Percentiles rank a stretch among this genome's conserved stretches.
phyloP scores from a whole-genome alignment of 2,113 vertebrate species.

The Cyanoramphus novaezelandiae region DNA sequence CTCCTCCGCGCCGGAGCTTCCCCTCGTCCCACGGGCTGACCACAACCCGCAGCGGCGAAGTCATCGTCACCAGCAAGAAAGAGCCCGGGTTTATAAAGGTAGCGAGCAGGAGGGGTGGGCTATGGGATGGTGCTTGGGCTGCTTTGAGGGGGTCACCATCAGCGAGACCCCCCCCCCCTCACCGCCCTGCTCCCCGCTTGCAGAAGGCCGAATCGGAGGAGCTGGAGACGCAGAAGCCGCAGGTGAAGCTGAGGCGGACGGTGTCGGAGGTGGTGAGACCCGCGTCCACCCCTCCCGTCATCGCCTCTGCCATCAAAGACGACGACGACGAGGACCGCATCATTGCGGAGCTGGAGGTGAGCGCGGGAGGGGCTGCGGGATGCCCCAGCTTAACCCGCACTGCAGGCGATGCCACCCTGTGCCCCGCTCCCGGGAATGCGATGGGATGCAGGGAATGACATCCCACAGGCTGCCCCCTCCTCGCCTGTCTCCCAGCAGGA shows the following conservation, averaged over 20 bases:
- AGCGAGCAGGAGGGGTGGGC: rapidly evolving
- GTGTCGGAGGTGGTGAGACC: constrained; percentile 93
- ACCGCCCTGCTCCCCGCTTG: not conserved
- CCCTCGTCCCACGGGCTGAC: constrained; percentile 92
- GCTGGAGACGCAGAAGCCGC: constrained; percentile 88
- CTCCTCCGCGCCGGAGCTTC: constrained; percentile 92
- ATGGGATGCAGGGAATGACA: rapidly evolving
- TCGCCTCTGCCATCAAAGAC: constrained; percentile 86
- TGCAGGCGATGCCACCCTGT: rapidly evolving
- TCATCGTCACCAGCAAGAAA: constrained; percentile 90
- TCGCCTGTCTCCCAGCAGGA: not conserved
- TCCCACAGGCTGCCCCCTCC: no score
- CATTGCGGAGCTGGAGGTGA: constrained; percentile 90
- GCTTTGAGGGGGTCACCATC: not conserved
- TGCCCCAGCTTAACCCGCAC: not conserved
- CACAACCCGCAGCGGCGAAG: constrained; percentile 90
- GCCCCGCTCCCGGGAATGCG: not conserved
- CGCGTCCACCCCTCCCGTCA: constrained; percentile 89
- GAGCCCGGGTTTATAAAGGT: constrained; percentile 79
- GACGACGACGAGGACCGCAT: constrained; percentile 86
- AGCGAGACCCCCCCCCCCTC: not conserved
- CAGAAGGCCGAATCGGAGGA: constrained; percentile 93
- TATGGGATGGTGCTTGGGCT: not conserved
- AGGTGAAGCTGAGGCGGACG: constrained; percentile 88
- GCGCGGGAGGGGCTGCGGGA: not conserved